These are phyloP conservation scores for Gari tellinella DNA, from an alignment of 2,888 invertebrate species.

Conservation along the genomic window DNA sequence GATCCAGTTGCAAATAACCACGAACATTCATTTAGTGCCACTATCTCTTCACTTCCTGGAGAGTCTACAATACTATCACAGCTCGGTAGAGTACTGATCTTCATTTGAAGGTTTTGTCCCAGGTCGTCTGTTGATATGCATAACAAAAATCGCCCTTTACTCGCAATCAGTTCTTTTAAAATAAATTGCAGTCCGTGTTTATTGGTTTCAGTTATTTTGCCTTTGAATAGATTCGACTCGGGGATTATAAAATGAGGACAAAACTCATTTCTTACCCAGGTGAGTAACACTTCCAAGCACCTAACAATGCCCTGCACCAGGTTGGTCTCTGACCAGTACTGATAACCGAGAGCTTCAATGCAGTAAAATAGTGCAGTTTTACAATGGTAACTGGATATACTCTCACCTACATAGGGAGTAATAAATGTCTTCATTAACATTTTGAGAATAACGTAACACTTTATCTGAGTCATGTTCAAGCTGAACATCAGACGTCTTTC, in stretches of 20 bases:
- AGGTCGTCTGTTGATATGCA: too few species aligned
- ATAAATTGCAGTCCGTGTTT: neutral
- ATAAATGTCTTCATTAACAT: slow-evolving; percentile 20
- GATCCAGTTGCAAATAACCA: too few species aligned
- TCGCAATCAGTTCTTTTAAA: neutral
- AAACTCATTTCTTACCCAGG: slow-evolving; percentile 1
- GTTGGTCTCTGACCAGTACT: slow-evolving; percentile 14
- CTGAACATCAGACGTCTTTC: slow-evolving; percentile 26
- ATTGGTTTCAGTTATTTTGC: slow-evolving; percentile 2
- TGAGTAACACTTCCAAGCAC: neutral
- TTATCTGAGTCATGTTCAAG: slow-evolving; percentile 21
- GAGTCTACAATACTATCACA: too few species aligned
- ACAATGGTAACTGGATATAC: slow-evolving; percentile 27
- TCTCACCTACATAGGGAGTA: neutral
- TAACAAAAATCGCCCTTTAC: too few species aligned
- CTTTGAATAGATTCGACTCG: slow-evolving; percentile 15
- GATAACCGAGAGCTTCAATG: slow-evolving; percentile 1
- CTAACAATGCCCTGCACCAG: neutral
- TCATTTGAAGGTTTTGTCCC: too few species aligned
- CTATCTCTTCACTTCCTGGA: too few species aligned
- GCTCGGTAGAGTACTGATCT: too few species aligned
- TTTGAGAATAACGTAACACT: slow-evolving; percentile 24
- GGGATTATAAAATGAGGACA: slow-evolving; percentile 27
- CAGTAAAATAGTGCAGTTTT: slow-evolving; percentile 20
- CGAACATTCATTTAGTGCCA: too few species aligned